Percentiles rank a stretch among this genome's conserved stretches.
phyloP scores from a whole-genome alignment of 35 echinoderm and acorn worm species.

The Amphiura filiformis region DNA sequence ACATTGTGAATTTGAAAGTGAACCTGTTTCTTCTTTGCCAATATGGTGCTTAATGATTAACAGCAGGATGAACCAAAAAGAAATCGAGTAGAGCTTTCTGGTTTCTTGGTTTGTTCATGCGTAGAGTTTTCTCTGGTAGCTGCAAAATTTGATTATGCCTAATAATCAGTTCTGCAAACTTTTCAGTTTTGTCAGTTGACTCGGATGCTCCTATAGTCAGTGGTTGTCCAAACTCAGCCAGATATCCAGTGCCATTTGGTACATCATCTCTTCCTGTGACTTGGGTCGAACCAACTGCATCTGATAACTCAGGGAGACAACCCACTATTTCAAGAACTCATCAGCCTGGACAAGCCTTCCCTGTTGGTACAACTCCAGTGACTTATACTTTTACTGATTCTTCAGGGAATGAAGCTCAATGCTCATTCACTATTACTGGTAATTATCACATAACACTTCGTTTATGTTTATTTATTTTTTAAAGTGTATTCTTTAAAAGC shows the following conservation, averaged over 20 bases:
- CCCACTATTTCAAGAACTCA: not conserved
- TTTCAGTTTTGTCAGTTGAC: not conserved
- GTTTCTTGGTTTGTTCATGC: no score
- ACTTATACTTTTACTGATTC: conserved; percentile 59
- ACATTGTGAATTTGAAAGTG: no score
- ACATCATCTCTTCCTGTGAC: conserved; percentile 14
- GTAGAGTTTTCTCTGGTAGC: no score
- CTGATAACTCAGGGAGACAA: conserved; percentile 51
- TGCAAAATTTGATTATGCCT: no score
- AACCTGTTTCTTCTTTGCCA: no score
- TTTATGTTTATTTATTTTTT: no score
- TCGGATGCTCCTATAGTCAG: conserved; percentile 19
- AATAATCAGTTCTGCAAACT: no score
- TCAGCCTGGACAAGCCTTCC: conserved; percentile 29
- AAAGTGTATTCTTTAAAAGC: no score
- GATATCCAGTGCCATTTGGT: conserved; percentile 6
- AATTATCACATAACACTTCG: no score
- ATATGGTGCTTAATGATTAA: no score
- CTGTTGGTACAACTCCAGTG: conserved; percentile 33
- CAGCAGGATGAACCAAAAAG: no score
- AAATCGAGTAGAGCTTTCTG: no score
- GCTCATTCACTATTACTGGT: not conserved
- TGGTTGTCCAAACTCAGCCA: conserved; percentile 19
- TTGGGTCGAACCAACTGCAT: conserved; percentile 53
- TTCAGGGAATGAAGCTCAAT: conserved; percentile 8